phyloP scores from a whole-genome alignment of 2,113 vertebrate genomes.

The Chaenocephalus aceratus region DNA sequence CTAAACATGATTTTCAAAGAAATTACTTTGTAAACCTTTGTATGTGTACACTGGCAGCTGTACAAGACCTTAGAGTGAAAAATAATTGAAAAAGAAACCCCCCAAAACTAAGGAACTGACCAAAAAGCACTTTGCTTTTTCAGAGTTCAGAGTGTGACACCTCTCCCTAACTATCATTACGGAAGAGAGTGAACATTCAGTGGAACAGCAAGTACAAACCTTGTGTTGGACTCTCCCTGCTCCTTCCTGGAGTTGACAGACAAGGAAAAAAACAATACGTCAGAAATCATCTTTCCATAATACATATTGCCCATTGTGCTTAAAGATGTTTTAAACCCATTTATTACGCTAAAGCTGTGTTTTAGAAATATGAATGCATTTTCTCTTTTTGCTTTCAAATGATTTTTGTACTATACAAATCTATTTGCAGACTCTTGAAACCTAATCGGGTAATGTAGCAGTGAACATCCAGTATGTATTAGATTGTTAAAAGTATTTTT shows the following conservation, averaged over 20 bases:
- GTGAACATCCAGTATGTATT: not conserved
- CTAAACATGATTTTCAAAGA: not conserved
- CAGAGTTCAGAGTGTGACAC: not conserved
- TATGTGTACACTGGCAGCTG: not conserved
- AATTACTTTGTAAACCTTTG: not conserved
- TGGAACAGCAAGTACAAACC: constrained; percentile 85
- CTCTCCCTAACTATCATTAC: not conserved
- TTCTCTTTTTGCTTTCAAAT: no score
- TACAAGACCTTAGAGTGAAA: not conserved
- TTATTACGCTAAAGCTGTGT: not conserved
- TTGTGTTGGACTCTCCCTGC: constrained; percentile 92
- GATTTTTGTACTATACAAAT: not conserved
- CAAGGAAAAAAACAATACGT: constrained; percentile 66
- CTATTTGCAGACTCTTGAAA: not conserved
- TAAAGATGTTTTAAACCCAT: constrained; percentile 14
- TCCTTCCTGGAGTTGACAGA: constrained; percentile 90
- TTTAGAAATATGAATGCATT: not conserved
- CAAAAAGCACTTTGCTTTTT: not conserved
- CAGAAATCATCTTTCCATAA: constrained; percentile 26
- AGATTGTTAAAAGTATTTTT: not conserved
- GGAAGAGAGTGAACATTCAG: not conserved
- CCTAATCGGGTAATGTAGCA: not conserved
- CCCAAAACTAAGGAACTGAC: no score
- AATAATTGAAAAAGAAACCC: not conserved
- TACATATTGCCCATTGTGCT: not conserved